Evolutionary conservation across 2,797 vertebrate species (phyloP).

Genomic region (Phataginus tricuspis): DNA sequence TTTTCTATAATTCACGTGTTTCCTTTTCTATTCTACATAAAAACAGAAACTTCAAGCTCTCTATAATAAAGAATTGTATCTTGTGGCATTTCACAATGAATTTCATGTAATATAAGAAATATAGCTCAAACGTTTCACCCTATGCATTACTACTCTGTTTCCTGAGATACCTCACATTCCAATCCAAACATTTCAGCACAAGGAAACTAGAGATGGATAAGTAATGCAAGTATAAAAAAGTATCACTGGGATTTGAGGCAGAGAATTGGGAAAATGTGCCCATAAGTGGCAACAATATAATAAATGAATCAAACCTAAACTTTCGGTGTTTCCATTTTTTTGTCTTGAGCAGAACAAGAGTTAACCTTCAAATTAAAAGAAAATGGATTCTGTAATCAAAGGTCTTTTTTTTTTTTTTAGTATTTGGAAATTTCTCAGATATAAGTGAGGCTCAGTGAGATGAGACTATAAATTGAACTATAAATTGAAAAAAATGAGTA

Average conservation of each 20-base stretch:
- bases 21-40: background rate
- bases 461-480: background rate
- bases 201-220: background rate
- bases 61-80: background rate
- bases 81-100: background rate
- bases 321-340: slow-evolving; percentile 26
- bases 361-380: slow-evolving; percentile 41
- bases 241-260: background rate
- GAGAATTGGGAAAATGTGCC: background rate
- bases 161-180: background rate
- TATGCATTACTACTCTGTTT: background rate
- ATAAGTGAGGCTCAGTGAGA: background rate
- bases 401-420: background rate
- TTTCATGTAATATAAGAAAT: background rate
- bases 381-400: slow-evolving; percentile 16
- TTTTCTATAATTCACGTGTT: background rate
- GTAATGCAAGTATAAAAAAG: background rate
- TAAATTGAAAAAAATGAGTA: background rate
- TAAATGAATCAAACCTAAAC: slow-evolving; percentile 51
- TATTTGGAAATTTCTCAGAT: background rate
- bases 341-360: background rate
- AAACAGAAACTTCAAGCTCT: slow-evolving; percentile 10
- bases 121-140: background rate
- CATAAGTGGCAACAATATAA: background rate
- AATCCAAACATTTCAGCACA: background rate